Evolutionary conservation across 1,140 invertebrate species (phyloP).

Genomic region (Mycetomoellerius zeteki): DNA sequence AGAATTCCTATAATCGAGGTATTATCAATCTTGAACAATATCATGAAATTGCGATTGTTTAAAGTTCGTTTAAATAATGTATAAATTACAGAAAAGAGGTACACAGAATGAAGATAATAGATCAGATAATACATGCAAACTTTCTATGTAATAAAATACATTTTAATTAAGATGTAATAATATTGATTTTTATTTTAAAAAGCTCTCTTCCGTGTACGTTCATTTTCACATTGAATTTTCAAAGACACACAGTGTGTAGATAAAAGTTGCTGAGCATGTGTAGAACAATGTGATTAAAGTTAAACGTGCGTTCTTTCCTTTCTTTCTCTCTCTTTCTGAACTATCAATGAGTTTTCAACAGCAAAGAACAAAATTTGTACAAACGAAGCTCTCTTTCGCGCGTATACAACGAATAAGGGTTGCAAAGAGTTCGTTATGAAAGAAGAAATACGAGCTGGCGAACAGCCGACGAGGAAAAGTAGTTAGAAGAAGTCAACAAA

Average conservation of each 20-base stretch:
- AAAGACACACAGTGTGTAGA: neutral
- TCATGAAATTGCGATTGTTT: neutral
- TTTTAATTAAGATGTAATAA: neutral
- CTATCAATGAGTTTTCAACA: conserved; percentile 51
- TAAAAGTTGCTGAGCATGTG: neutral
- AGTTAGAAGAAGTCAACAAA: conserved; percentile 40
- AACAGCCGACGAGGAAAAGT: conserved; percentile 27
- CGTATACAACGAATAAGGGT: conserved; percentile 14
- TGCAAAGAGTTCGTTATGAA: conserved; percentile 10
- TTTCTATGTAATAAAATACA: neutral
- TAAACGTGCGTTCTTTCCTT: conserved; percentile 37
- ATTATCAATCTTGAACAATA: neutral
- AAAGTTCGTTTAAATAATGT: neutral
- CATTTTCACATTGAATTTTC: neutral
- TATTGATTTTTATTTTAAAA: neutral
- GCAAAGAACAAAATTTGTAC: conserved; percentile 44
- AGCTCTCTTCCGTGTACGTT: neutral
- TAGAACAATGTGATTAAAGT: neutral
- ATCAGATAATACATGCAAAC: neutral
- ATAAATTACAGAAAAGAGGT: neutral
- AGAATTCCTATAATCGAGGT: neutral
- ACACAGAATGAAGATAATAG: neutral
- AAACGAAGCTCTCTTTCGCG: conserved; percentile 17
- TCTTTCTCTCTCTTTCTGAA: conserved; percentile 2
- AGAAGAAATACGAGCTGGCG: conserved; percentile 44